Evolutionary conservation across 2,113 vertebrate genomes (phyloP).

Genomic region (Vireo altiloquus): DNA sequence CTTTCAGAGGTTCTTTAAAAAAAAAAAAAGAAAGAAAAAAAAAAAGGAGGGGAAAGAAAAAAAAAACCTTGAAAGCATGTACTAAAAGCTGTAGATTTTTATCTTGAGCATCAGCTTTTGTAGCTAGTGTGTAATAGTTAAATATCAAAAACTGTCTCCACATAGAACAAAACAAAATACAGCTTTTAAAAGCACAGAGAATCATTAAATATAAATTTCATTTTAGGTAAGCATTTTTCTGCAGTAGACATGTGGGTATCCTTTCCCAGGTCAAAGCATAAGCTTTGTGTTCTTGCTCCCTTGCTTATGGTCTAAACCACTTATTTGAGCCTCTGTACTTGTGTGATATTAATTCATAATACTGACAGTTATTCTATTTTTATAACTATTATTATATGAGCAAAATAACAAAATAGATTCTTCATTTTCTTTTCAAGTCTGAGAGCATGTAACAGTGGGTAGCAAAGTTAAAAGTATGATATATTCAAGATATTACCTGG

Average conservation of each 20-base stretch:
- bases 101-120: constrained; percentile 25
- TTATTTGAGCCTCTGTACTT: neutral
- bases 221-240: neutral
- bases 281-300: neutral
- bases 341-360: constrained; percentile 21
- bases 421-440: constrained; percentile 30
- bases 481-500: neutral
- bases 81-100: constrained; percentile 43
- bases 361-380: constrained; percentile 49
- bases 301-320: neutral
- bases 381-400: constrained; percentile 31
- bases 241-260: neutral
- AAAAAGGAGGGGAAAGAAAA: neutral
- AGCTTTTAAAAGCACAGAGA: neutral
- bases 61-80: neutral
- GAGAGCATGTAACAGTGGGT: neutral
- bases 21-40: neutral
- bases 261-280: neutral
- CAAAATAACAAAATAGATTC: constrained; percentile 19
- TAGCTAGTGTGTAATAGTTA: neutral
- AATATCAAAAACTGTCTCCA: constrained; percentile 26
- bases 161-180: neutral
- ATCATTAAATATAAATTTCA: neutral
- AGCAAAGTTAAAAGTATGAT: neutral
- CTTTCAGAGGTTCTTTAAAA: neutral